Evolutionary conservation across 2,113 vertebrate genomes (phyloP).

Genomic region (Callionymus lyra): DNA sequence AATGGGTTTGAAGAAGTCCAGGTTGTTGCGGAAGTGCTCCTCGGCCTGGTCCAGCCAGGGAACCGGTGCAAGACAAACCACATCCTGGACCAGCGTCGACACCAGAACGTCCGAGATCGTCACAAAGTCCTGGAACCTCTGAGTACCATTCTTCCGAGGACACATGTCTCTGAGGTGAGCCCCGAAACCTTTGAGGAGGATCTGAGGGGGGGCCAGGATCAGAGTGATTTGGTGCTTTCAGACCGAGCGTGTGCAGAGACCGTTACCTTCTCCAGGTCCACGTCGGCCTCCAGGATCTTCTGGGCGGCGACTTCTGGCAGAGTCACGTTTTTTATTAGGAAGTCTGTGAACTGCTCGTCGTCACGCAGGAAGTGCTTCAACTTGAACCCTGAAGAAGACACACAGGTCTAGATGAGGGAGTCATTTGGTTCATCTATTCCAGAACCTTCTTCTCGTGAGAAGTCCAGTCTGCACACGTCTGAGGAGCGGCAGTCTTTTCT

Average conservation of each 20-base stretch:
- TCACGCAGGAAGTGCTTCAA: constrained; percentile 82
- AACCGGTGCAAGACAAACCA: constrained; percentile 63
- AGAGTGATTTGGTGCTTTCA: not conserved
- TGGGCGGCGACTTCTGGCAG: constrained; percentile 61
- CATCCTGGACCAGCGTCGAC: constrained; percentile 35
- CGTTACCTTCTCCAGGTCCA: constrained; percentile 77
- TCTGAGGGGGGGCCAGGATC: constrained; percentile 40
- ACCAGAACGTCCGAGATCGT: constrained; percentile 49
- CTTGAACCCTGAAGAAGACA: constrained; percentile 65
- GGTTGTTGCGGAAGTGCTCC: constrained; percentile 62
- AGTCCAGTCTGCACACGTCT: too few relatives aligned
- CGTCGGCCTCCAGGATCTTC: constrained; percentile 65
- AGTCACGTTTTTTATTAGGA: constrained; percentile 73
- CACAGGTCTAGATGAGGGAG: too few relatives aligned
- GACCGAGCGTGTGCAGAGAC: constrained; percentile 2
- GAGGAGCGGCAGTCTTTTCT: too few relatives aligned
- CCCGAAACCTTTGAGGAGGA: constrained; percentile 72
- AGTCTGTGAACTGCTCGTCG: constrained; percentile 79
- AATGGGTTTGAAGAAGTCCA: constrained; percentile 77
- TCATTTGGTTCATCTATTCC: too few relatives aligned
- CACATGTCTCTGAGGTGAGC: constrained; percentile 74
- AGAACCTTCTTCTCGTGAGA: too few relatives aligned
- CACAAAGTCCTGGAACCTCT: constrained; percentile 59
- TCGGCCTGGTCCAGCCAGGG: constrained; percentile 64
- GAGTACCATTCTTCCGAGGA: constrained; percentile 27